Conservation (phyloP, 2,888 invertebrate species). For the Calliphora vomitoria region DNA sequence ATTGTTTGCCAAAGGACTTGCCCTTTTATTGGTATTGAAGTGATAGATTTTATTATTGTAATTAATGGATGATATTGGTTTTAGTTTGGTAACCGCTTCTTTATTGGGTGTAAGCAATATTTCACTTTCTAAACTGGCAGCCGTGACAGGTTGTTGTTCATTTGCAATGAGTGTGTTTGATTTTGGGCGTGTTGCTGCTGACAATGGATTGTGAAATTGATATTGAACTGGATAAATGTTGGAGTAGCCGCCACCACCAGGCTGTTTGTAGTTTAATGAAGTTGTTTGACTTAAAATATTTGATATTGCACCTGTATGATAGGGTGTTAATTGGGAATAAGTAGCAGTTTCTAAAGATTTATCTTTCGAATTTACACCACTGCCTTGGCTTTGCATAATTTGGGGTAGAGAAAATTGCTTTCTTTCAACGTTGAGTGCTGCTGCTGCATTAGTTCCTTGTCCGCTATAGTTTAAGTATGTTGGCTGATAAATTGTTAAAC, state of each 20-base stretch:
- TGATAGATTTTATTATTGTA: slow-evolving; percentile 59
- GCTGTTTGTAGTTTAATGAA: not conserved
- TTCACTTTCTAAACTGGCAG: slow-evolving; percentile 28
- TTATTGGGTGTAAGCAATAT: not conserved
- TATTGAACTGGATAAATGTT: slow-evolving; percentile 20
- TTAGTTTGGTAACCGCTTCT: not conserved
- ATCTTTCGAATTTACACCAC: not conserved
- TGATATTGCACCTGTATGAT: not conserved
- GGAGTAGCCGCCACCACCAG: not conserved
- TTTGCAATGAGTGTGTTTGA: not conserved
- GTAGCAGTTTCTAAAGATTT: not conserved
- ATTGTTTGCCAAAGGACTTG: slow-evolving; percentile 50
- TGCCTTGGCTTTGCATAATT: not conserved
- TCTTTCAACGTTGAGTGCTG: not conserved
- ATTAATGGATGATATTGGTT: slow-evolving; percentile 16
- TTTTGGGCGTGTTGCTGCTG: slow-evolving; percentile 6
- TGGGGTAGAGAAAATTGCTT: not conserved
- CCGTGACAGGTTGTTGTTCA: slow-evolving; percentile 47
- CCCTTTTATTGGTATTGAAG: slow-evolving; percentile 39
- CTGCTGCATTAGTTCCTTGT: not conserved
- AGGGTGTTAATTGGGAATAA: not conserved
- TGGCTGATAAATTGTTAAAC: slow-evolving; percentile 41
- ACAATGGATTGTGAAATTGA: not conserved
- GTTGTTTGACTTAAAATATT: slow-evolving; percentile 9
- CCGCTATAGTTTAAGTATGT: slow-evolving; percentile 2